These are phyloP conservation scores for Hystrix cristata DNA, from an alignment of 2,113 vertebrate species.

Conservation along the genomic window DNA sequence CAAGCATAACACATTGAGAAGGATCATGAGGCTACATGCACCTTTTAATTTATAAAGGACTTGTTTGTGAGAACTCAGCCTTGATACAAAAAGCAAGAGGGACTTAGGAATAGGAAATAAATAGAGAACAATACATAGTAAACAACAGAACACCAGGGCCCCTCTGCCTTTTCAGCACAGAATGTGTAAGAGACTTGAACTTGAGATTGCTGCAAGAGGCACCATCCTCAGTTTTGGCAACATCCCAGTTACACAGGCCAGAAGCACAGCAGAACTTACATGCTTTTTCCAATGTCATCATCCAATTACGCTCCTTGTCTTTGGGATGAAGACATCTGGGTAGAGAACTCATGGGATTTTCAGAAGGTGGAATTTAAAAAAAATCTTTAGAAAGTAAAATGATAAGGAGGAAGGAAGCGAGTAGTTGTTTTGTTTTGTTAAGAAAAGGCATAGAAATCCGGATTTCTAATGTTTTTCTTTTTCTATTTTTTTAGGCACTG, in stretches of 20 bases:
- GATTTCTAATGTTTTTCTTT: background rate
- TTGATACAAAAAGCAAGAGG: constrained; percentile 77
- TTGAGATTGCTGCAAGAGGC: background rate
- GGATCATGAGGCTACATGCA: constrained; percentile 74
- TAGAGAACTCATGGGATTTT: background rate
- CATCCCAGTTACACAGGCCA: background rate
- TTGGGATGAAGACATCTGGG: background rate
- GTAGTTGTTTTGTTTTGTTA: background rate
- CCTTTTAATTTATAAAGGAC: constrained; percentile 84
- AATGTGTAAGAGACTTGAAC: background rate
- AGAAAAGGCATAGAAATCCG: background rate
- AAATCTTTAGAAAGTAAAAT: background rate
- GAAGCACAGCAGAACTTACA: background rate
- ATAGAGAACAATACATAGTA: background rate
- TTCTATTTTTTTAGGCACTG: background rate
- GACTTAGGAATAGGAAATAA: background rate
- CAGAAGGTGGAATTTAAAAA: background rate
- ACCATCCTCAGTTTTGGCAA: background rate
- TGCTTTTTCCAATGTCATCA: background rate
- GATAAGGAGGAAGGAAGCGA: background rate
- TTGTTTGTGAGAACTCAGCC: constrained; percentile 68
- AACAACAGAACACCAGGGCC: background rate
- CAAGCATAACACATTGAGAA: constrained; percentile 82
- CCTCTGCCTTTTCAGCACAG: background rate
- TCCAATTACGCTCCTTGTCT: background rate